These are phyloP conservation scores for Pegoplata infirma DNA, from an alignment of 2,888 invertebrate genomes.

Conservation along the genomic window DNA sequence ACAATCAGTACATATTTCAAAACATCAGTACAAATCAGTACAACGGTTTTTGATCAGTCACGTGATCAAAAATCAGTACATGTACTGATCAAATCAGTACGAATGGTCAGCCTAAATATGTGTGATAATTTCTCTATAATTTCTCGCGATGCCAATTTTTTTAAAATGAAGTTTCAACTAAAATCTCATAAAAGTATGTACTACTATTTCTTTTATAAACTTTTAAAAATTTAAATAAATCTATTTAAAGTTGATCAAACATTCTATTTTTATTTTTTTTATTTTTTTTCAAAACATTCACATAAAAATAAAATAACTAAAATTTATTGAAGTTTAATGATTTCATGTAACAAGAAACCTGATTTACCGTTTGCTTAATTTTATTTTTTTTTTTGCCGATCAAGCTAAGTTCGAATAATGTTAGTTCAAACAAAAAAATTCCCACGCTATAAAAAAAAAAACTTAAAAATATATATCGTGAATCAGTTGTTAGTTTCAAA, in stretches of 20 bases:
- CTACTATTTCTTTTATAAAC: not conserved
- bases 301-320: not conserved
- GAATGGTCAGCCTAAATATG: no score
- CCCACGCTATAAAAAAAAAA: conserved; percentile 67
- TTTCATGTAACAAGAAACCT: conserved; percentile 69
- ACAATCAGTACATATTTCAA: no score
- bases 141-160: no score
- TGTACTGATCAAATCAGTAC: no score
- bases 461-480: conserved; percentile 50
- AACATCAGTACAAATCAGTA: no score
- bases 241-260: not conserved
- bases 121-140: no score
- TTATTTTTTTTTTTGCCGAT: conserved; percentile 9
- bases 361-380: conserved; percentile 69
- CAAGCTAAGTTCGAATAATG: conserved; percentile 37
- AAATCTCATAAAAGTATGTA: no score
- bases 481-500: conserved; percentile 62
- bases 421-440: conserved; percentile 65
- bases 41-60: no score
- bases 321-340: conserved; percentile 65
- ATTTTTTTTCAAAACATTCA: not conserved
- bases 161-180: no score
- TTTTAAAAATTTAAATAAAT: not conserved
- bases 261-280: not conserved
- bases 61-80: no score